Percentiles rank a stretch among this genome's conserved stretches.
Evolutionary conservation across 2,113 vertebrate species (phyloP).

Genomic region (Abramis brama): DNA sequence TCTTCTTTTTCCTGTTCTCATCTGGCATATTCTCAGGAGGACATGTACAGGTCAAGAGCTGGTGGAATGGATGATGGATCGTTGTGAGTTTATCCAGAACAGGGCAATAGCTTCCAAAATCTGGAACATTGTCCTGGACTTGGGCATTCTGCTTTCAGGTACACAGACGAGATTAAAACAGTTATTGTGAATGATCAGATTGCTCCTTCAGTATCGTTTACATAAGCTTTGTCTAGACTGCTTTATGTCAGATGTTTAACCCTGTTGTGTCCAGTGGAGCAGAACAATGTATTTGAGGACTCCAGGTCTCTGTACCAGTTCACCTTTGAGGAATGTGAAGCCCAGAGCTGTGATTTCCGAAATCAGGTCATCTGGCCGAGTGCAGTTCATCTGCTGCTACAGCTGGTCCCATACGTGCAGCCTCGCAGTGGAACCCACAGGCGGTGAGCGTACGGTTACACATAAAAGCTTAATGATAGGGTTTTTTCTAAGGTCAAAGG

Average conservation of each 20-base stretch:
- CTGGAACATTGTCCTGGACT: constrained; percentile 85
- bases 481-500: background rate
- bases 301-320: constrained; percentile 84
- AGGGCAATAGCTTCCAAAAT: constrained; percentile 77
- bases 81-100: constrained; percentile 79
- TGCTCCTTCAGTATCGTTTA: background rate
- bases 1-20: background rate
- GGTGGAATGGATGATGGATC: constrained; percentile 85
- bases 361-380: constrained; percentile 82
- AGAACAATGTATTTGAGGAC: constrained; percentile 82
- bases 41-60: constrained; percentile 84
- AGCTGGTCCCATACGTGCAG: constrained; percentile 73
- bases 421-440: constrained; percentile 68
- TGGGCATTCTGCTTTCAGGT: constrained; percentile 85
- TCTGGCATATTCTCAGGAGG: constrained; percentile 67
- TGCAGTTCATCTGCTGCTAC: constrained; percentile 79
- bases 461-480: background rate
- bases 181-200: background rate
- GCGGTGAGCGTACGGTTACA: constrained; percentile 72
- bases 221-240: background rate
- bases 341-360: constrained; percentile 83
- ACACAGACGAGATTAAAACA: background rate
- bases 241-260: background rate
- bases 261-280: constrained; percentile 76
- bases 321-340: constrained; percentile 83